phyloP scores from a whole-genome alignment of 1,140 invertebrate genomes.

The Tetramorium alpestre region DNA sequence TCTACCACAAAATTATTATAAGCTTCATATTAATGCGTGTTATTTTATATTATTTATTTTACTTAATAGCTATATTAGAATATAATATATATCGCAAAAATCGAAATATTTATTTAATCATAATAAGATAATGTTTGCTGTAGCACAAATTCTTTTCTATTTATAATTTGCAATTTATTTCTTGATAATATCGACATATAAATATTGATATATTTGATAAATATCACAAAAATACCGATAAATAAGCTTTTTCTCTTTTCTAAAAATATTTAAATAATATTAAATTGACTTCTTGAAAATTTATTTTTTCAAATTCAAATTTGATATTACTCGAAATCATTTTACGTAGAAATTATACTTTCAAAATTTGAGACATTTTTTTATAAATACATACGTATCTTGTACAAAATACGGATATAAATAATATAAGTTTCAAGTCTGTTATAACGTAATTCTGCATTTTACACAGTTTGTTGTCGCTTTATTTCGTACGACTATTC shows the following conservation, averaged over 20 bases:
- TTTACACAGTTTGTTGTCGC: not conserved
- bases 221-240: not conserved
- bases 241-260: not conserved
- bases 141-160: not conserved
- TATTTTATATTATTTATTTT: not conserved
- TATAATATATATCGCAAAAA: not conserved
- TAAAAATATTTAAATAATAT: not conserved
- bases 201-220: not conserved
- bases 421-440: not conserved
- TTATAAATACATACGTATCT: not conserved
- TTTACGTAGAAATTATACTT: too few relatives aligned
- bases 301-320: not conserved
- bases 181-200: not conserved
- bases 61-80: not conserved
- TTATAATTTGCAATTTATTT: not conserved
- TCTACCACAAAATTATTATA: not conserved
- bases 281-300: not conserved
- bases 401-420: not conserved
- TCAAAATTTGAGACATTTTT: not conserved
- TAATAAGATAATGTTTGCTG: not conserved
- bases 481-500: conserved; percentile 17
- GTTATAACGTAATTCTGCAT: not conserved
- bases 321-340: not conserved
- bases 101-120: not conserved
- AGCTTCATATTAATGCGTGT: too few relatives aligned